phyloP scores from a whole-genome alignment of 1,140 invertebrate genomes.

The Lithobius niger region DNA sequence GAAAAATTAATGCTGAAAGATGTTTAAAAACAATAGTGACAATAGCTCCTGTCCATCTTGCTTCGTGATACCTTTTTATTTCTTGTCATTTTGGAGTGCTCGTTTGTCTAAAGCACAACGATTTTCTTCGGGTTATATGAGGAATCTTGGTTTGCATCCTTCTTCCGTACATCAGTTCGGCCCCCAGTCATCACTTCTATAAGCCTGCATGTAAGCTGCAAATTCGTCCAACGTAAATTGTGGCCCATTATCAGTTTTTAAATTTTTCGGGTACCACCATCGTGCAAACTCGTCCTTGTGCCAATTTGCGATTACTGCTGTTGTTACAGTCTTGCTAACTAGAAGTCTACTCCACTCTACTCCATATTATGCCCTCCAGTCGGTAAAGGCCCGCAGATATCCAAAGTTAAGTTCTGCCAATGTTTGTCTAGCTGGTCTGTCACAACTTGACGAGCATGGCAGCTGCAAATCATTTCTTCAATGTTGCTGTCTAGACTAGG shows the following conservation, averaged over 20 bases:
- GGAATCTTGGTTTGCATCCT: not conserved
- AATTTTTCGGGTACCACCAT: constrained; percentile 10
- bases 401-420: constrained; percentile 6
- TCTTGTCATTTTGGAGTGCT: too few species aligned
- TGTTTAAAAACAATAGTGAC: too few species aligned
- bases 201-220: not conserved
- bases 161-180: constrained; percentile 5
- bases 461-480: constrained; percentile 21
- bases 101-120: too few species aligned
- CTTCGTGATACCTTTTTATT: too few species aligned
- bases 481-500: constrained; percentile 23
- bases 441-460: constrained; percentile 15
- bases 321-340: constrained; percentile 6
- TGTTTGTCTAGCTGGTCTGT: not conserved
- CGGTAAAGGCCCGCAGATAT: constrained; percentile 9
- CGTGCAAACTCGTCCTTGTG: constrained; percentile 7
- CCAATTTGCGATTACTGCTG: constrained; percentile 6
- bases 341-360: not conserved
- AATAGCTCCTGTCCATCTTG: too few species aligned
- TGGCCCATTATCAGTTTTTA: too few species aligned
- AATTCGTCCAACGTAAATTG: constrained; percentile 14
- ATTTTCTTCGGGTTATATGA: too few species aligned
- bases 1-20: too few species aligned
- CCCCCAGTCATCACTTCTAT: not conserved
- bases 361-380: constrained; percentile 2